phyloP scores from a whole-genome alignment of 2,888 invertebrate species.

The Stratiomys singularior region DNA sequence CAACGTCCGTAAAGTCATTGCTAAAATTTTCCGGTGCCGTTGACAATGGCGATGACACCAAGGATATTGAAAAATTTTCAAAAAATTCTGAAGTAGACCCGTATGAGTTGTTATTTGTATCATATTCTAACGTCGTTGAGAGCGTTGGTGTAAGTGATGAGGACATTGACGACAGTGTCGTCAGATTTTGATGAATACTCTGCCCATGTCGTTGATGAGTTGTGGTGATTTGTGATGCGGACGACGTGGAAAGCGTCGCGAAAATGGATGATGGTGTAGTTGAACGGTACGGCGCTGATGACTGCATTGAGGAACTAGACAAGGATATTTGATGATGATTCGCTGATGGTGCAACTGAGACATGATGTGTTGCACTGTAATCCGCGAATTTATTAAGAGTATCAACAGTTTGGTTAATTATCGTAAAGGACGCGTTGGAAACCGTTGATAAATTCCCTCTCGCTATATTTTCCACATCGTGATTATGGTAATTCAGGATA shows the following conservation, averaged over 20 bases:
- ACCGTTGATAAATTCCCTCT: neutral
- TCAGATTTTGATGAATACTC: neutral
- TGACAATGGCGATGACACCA: neutral
- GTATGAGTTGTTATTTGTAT: slow-evolving; percentile 39
- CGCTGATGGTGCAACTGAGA: neutral
- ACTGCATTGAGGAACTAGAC: neutral
- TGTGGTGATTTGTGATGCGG: neutral
- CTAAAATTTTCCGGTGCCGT: slow-evolving; percentile 18
- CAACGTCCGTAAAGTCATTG: slow-evolving; percentile 42
- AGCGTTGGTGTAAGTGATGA: slow-evolving; percentile 31
- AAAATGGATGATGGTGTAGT: neutral
- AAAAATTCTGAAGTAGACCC: slow-evolving; percentile 44
- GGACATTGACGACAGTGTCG: slow-evolving; percentile 15
- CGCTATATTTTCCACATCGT: neutral
- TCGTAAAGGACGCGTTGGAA: neutral
- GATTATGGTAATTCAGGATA: too few species aligned
- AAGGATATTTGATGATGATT: neutral
- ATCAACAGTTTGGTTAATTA: slow-evolving; percentile 17
- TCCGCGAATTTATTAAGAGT: neutral
- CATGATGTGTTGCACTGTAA: neutral
- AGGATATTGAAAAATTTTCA: slow-evolving; percentile 44
- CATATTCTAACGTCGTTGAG: slow-evolving; percentile 39
- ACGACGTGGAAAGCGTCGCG: neutral
- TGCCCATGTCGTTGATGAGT: slow-evolving; percentile 24
- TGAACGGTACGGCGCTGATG: neutral